phyloP scores from a whole-genome alignment of 2,113 vertebrate genomes.

The Myotis yumanensis region DNA sequence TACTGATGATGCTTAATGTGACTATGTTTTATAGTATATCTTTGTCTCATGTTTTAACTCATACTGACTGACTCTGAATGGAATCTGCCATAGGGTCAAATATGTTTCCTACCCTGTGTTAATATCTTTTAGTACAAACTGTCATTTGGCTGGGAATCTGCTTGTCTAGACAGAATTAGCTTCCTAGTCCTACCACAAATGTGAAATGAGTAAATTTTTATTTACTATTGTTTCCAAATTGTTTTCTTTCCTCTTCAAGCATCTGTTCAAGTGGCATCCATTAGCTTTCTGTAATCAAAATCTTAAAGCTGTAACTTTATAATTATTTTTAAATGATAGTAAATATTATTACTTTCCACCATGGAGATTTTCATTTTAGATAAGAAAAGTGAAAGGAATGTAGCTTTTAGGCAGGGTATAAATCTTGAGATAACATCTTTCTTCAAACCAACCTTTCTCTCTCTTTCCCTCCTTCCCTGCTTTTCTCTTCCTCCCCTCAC shows the following conservation, averaged over 20 bases:
- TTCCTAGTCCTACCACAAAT: neutral
- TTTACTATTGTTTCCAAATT: neutral
- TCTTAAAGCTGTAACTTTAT: conserved; percentile 2
- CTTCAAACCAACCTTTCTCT: neutral
- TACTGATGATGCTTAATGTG: neutral
- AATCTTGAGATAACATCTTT: neutral
- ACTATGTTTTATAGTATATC: neutral
- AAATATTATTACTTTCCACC: neutral
- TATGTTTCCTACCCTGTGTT: neutral
- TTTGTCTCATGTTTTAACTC: neutral
- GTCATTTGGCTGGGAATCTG: neutral
- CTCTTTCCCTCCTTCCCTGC: neutral
- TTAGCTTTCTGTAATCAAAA: neutral
- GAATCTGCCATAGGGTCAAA: neutral
- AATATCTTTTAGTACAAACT: neutral
- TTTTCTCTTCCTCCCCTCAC: neutral
- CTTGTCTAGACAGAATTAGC: neutral
- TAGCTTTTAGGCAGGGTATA: neutral
- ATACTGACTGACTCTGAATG: neutral
- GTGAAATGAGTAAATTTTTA: neutral
- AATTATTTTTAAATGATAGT: neutral
- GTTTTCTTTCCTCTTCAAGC: neutral
- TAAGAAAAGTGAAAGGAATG: neutral
- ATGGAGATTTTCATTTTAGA: neutral
- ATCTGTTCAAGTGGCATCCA: neutral